Evolutionary conservation across 2,797 vertebrate species (phyloP).

Genomic region (Poeciliopsis paucimaculata): DNA sequence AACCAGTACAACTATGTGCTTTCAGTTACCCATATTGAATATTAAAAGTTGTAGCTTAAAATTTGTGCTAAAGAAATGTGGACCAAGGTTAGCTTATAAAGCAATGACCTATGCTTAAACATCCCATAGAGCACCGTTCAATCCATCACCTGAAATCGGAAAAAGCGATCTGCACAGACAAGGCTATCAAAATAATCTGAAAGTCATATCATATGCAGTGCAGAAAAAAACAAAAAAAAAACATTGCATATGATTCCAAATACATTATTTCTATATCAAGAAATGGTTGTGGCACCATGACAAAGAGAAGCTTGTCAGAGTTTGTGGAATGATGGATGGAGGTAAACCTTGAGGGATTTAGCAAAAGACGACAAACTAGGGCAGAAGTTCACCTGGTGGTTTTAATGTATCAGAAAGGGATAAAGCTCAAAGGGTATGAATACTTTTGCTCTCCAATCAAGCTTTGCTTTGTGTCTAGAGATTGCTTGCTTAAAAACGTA

Average conservation of each 20-base stretch:
- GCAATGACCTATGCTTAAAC: background rate
- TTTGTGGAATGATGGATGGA: background rate
- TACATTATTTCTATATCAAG: background rate
- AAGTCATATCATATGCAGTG: background rate
- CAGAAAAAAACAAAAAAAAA: background rate
- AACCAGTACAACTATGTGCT: background rate
- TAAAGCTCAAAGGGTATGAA: background rate
- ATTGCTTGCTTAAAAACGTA: constrained; percentile 39
- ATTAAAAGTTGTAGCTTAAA: background rate
- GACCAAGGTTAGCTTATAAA: background rate
- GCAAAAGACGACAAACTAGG: background rate
- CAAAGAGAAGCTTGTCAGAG: background rate
- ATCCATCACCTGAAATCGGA: background rate
- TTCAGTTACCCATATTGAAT: background rate
- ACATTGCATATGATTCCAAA: background rate
- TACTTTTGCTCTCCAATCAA: constrained; percentile 5
- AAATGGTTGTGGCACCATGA: background rate
- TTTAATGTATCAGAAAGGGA: background rate
- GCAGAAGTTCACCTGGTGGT: background rate
- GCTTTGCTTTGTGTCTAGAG: constrained; percentile 9
- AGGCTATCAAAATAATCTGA: background rate
- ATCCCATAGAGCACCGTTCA: background rate
- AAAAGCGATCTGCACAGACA: background rate
- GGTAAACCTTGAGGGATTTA: background rate
- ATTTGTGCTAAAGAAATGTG: background rate